Percentiles rank a stretch among this genome's conserved stretches.
Conservation (phyloP, 2,888 invertebrate genomes). For the Ichneumoninae sp. region DNA sequence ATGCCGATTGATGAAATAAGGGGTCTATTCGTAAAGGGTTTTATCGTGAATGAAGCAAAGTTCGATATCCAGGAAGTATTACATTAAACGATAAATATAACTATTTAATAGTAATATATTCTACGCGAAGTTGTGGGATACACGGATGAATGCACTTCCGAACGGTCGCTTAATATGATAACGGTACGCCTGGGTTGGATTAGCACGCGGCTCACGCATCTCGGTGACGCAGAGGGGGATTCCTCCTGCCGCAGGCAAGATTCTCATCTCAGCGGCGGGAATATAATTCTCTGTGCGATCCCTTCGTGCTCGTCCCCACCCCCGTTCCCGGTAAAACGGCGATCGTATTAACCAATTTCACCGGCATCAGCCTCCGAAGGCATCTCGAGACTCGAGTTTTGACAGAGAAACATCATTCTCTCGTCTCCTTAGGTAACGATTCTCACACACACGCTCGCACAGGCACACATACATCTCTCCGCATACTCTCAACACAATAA, state of each 20-base stretch:
- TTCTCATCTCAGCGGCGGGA: conserved; percentile 58
- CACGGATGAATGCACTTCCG: conserved; percentile 62
- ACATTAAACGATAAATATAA: conserved; percentile 35
- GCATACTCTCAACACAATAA: too few relatives aligned
- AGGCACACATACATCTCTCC: not conserved
- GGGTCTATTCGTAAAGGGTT: conserved; percentile 11
- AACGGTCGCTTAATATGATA: conserved; percentile 64
- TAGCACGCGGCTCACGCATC: conserved; percentile 55
- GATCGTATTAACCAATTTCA: conserved; percentile 18
- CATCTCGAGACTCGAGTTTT: conserved; percentile 9
- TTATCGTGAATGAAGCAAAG: conserved; percentile 39
- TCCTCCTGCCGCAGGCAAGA: conserved; percentile 39
- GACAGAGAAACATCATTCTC: conserved; percentile 18
- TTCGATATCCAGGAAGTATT: conserved; percentile 45
- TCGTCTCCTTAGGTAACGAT: conserved; percentile 5
- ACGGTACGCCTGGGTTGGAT: conserved; percentile 57
- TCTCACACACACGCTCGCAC: not conserved
- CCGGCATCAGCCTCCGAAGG: not conserved
- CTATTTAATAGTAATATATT: conserved; percentile 39
- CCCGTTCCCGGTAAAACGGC: not conserved
- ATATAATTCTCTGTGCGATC: conserved; percentile 55
- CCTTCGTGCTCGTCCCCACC: conserved; percentile 9
- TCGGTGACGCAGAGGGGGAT: conserved; percentile 31
- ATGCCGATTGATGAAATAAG: conserved; percentile 6
- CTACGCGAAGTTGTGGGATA: conserved; percentile 45